Conservation (phyloP, 1,140 invertebrate species). For the Drosophila murphyi region DNA sequence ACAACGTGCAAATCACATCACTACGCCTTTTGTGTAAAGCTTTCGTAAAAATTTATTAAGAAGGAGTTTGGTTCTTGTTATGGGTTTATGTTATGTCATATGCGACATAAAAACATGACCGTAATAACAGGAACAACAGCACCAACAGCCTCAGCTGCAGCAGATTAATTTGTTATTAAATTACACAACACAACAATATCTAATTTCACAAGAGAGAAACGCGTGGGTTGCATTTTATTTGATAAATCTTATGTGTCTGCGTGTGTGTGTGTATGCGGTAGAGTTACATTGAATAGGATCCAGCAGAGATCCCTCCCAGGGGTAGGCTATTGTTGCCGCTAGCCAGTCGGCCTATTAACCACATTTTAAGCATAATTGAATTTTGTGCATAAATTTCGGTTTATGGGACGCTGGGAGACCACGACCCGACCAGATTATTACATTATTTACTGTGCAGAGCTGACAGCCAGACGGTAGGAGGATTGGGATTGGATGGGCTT, state of each 20-base stretch:
- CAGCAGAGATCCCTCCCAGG: conserved; percentile 45
- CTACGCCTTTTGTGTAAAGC: not conserved
- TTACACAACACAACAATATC: conserved; percentile 73
- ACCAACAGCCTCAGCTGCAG: conserved; percentile 41
- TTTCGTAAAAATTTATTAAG: conserved; percentile 14
- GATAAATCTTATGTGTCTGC: conserved; percentile 34
- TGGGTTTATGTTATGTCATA: conserved; percentile 8
- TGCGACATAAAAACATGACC: conserved; percentile 51
- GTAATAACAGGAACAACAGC: conserved; percentile 33
- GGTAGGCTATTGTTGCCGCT: conserved; percentile 55
- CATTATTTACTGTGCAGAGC: conserved; percentile 73
- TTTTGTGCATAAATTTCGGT: conserved; percentile 81
- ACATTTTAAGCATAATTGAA: conserved; percentile 83
- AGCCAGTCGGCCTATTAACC: conserved; percentile 75
- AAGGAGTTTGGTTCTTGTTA: conserved; percentile 5
- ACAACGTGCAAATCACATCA: conserved; percentile 3
- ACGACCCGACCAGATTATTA: conserved; percentile 76
- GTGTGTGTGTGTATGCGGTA: conserved; percentile 6
- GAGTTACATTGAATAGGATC: conserved; percentile 12
- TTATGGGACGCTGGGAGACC: conserved; percentile 76
- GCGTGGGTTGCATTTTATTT: conserved; percentile 54
- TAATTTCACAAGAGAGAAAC: conserved; percentile 56
- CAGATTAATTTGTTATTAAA: conserved; percentile 76
- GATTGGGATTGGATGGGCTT: not conserved
- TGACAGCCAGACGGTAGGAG: conserved; percentile 15